A percentile compares a stretch with the other conserved stretches of the same genome.
phyloP scores from a whole-genome alignment of 2,888 invertebrate genomes.

The Leptinotarsa tumamoca region DNA sequence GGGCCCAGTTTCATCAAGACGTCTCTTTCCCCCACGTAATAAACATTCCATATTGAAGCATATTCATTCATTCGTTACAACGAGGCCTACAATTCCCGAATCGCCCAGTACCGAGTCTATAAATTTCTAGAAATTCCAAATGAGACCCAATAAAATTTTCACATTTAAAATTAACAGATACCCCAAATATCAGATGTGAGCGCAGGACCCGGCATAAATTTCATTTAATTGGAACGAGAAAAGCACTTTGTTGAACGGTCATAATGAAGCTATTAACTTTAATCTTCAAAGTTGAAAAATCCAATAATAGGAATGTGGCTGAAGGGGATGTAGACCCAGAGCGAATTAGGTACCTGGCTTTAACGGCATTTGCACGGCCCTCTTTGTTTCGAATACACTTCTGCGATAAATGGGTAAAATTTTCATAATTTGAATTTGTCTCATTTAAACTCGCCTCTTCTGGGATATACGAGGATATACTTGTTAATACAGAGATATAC shows the following conservation, averaged over 20 bases:
- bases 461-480: neutral
- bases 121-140: conserved; percentile 23
- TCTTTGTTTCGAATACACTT: conserved; percentile 6
- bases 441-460: neutral
- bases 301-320: conserved; percentile 30
- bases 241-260: conserved; percentile 37
- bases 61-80: neutral
- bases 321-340: conserved; percentile 1
- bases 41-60: neutral
- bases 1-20: neutral
- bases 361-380: conserved; percentile 9
- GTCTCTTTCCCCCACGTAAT: neutral
- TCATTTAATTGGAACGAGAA: conserved; percentile 36
- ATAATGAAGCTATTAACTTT: conserved; percentile 51
- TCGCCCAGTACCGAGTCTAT: neutral
- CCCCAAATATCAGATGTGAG: conserved; percentile 34
- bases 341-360: conserved; percentile 24
- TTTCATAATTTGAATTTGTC: conserved; percentile 9
- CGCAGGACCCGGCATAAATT: conserved; percentile 29
- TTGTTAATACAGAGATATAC: neutral
- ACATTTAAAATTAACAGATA: conserved; percentile 26
- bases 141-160: conserved; percentile 28
- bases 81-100: neutral
- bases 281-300: conserved; percentile 41
- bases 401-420: conserved; percentile 11